These are phyloP conservation scores for Petrocephalus sullivani DNA, from an alignment of 2,797 vertebrate genomes.

Conservation along the genomic window DNA sequence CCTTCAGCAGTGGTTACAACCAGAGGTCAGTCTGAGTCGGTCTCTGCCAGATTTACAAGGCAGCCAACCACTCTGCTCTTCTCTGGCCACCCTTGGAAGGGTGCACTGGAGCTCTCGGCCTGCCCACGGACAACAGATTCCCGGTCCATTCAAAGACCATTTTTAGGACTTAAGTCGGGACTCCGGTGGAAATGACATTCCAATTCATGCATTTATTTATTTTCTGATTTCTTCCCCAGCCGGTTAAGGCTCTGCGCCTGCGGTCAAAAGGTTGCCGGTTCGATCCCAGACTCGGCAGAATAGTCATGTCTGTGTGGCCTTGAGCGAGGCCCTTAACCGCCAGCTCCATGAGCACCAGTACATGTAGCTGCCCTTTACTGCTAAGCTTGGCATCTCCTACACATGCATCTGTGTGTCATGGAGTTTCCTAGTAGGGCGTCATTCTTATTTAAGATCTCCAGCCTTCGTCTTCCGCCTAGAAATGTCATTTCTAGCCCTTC, in stretches of 20 bases:
- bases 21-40: not conserved
- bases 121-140: not conserved
- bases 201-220: not conserved
- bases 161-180: not conserved
- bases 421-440: not conserved
- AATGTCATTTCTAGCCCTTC: not conserved
- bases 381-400: not conserved
- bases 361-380: not conserved
- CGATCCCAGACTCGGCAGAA: too few species aligned
- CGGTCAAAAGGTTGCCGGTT: too few species aligned
- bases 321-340: too few species aligned
- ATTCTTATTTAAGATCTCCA: not conserved
- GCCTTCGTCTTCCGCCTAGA: not conserved
- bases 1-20: not conserved
- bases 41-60: not conserved
- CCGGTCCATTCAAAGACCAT: not conserved
- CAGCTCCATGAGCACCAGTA: too few species aligned
- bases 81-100: not conserved
- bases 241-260: too few species aligned
- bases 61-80: not conserved
- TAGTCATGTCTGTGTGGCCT: too few species aligned
- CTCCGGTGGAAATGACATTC: not conserved
- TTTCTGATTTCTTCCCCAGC: not conserved
- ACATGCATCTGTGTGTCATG: not conserved
- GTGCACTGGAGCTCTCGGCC: not conserved